phyloP scores from a whole-genome alignment of 2,797 vertebrate species.

The Cichlasoma orientale region DNA sequence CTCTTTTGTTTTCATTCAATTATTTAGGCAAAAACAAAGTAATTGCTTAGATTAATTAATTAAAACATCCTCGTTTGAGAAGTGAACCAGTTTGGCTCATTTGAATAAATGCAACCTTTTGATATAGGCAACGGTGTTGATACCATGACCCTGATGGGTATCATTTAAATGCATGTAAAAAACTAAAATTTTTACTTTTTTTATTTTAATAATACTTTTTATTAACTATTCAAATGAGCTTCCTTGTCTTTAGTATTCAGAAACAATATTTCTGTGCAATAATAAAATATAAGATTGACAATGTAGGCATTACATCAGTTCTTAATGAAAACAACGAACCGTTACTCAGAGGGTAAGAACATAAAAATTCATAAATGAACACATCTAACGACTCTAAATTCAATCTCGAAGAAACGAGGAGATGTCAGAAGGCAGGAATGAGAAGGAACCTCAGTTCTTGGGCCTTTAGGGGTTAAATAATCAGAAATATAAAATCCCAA shows the following conservation, averaged over 20 bases:
- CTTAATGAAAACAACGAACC: background rate
- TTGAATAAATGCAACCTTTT: background rate
- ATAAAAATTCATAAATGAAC: background rate
- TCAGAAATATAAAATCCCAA: constrained; percentile 9
- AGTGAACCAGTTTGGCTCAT: background rate
- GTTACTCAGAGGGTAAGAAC: background rate
- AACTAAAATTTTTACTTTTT: background rate
- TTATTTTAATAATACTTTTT: background rate
- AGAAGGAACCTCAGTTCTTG: background rate
- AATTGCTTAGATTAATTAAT: no score
- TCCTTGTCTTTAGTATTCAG: background rate
- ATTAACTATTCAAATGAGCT: background rate
- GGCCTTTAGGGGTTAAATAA: background rate
- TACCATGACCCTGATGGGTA: background rate
- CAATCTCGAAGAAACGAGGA: background rate
- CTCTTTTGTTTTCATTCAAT: no score
- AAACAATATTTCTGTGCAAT: background rate
- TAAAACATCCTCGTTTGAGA: no score
- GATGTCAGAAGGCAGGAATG: background rate
- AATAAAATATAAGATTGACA: background rate
- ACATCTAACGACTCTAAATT: background rate
- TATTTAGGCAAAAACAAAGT: no score
- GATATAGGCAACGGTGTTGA: background rate
- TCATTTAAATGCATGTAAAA: background rate
- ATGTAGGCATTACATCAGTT: background rate